A percentile compares a stretch with the other conserved stretches of the same genome.
Evolutionary conservation across 1,140 invertebrate species (phyloP).

Genomic region (Catajapyx aquilonaris): DNA sequence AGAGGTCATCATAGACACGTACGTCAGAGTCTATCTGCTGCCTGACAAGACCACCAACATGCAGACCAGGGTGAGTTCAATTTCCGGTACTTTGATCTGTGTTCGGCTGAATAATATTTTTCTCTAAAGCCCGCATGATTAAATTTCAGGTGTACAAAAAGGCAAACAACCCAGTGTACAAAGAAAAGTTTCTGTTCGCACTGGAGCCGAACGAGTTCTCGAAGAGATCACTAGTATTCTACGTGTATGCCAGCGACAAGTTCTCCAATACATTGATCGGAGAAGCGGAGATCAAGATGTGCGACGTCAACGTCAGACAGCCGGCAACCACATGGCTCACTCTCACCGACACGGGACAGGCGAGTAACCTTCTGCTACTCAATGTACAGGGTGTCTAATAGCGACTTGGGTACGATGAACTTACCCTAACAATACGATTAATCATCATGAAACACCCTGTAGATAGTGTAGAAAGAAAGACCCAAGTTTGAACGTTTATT

Average conservation of each 20-base stretch:
- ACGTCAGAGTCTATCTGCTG: slow-evolving; percentile 49
- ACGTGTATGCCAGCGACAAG: slow-evolving; percentile 36
- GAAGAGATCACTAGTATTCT: slow-evolving; percentile 30
- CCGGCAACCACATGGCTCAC: slow-evolving; percentile 38
- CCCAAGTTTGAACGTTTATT: too few relatives aligned
- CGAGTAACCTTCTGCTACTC: too few relatives aligned
- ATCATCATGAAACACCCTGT: too few relatives aligned
- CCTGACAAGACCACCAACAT: slow-evolving; percentile 45
- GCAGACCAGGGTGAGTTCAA: slow-evolving; percentile 38
- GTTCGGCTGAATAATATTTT: slow-evolving; percentile 2
- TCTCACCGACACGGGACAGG: slow-evolving; percentile 35
- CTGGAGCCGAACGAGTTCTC: slow-evolving; percentile 31
- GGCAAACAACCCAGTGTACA: slow-evolving; percentile 42
- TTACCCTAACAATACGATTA: too few relatives aligned
- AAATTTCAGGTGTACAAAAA: slow-evolving; percentile 31
- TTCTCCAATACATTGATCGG: slow-evolving; percentile 39
- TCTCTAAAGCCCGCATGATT: background rate
- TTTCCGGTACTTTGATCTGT: too few relatives aligned
- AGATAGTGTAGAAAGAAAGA: too few relatives aligned
- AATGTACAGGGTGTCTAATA: too few relatives aligned
- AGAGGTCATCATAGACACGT: slow-evolving; percentile 36
- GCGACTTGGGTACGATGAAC: too few relatives aligned
- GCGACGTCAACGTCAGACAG: slow-evolving; percentile 32
- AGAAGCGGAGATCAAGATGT: slow-evolving; percentile 34
- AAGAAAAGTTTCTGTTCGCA: slow-evolving; percentile 49